A percentile compares a stretch with the other conserved stretches of the same genome.
Evolutionary conservation across 2,888 invertebrate genomes (phyloP).

Genomic region (Choreutis nemorana): DNA sequence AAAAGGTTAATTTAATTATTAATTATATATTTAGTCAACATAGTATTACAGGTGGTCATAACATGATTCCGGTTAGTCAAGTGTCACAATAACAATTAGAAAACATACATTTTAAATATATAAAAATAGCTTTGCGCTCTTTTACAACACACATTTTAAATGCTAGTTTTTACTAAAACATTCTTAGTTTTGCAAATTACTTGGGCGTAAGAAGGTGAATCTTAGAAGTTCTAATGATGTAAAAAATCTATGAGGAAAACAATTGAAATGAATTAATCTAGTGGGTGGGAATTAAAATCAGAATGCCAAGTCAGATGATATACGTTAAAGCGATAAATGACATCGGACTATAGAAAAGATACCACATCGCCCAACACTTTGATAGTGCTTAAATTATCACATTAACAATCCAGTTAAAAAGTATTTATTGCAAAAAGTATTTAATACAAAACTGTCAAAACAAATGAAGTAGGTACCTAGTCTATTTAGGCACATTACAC

Average conservation of each 20-base stretch:
- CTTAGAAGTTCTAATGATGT: neutral
- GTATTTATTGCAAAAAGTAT: too few species aligned
- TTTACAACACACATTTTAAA: slow-evolving; percentile 18
- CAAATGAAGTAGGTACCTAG: too few species aligned
- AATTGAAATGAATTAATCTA: slow-evolving; percentile 6
- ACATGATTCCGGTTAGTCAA: slow-evolving; percentile 22
- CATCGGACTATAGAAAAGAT: too few species aligned
- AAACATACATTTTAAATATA: slow-evolving; percentile 33
- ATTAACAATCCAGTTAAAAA: too few species aligned
- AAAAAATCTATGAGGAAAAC: slow-evolving; percentile 1
- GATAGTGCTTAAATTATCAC: too few species aligned
- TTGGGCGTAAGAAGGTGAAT: neutral
- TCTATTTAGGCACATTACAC: too few species aligned
- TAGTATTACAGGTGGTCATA: slow-evolving; percentile 27
- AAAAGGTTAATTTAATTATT: slow-evolving; percentile 19
- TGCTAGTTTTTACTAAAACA: slow-evolving; percentile 5
- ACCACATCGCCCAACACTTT: too few species aligned
- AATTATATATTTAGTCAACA: slow-evolving; percentile 54
- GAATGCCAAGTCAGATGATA: slow-evolving; percentile 2
- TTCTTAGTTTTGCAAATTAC: neutral
- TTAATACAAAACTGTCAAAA: too few species aligned
- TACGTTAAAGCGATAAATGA: slow-evolving; percentile 2
- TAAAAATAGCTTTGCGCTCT: slow-evolving; percentile 46
- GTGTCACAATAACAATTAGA: slow-evolving; percentile 27
- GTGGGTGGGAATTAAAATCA: slow-evolving; percentile 2